Evolutionary conservation across 2,113 vertebrate species (phyloP), one percentile per base, ranked within the genome.

Genomic region (Marmota monax): DNA sequence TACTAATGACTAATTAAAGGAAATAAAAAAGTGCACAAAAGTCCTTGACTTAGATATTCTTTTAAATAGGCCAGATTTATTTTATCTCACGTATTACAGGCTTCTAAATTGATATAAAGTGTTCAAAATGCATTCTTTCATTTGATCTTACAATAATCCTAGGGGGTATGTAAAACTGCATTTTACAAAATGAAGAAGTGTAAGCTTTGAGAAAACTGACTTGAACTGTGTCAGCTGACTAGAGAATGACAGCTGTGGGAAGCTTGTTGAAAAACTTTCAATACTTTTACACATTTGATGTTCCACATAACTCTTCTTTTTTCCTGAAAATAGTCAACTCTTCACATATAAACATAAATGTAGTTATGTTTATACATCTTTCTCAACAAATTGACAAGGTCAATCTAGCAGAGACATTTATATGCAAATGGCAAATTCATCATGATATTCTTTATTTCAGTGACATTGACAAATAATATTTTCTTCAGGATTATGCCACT

Each of bases 121-220:
- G 74, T 94, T 79, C 25, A 77, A 78, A 87, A 87, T 78, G 37
- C 3, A 84, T 42, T 79, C 16, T 84, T 8, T 93, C 4, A 34
- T 51, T 96, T 67, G n/a, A 78, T 84, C 73, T 58, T 65, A 84
- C 6, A 77, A 4, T 45, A 92, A 53, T 95, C 34, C 14, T 90
- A 82, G 23, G 22, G 0, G 42, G 48, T 85, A 25, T 67, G 11
- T 87, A 90, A 88, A 84, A 22, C 34, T 69, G 25, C 1, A 1
- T 77, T 80, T 53, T 93, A 39, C 39, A 69, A 72, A 56, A 29
- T 34, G 9, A 72, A 84, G 63, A 92, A n/a, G 79, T 79, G 2
- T 2, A 85, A 84, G 2, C 13, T 93, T 5, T 61, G 23, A 74
- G 27, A 72, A 91, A 85, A 84, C 42, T 73, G 23, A 70, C 45